phyloP scores from a whole-genome alignment of 2,113 vertebrate species.

The Gorsachius goisagi region DNA sequence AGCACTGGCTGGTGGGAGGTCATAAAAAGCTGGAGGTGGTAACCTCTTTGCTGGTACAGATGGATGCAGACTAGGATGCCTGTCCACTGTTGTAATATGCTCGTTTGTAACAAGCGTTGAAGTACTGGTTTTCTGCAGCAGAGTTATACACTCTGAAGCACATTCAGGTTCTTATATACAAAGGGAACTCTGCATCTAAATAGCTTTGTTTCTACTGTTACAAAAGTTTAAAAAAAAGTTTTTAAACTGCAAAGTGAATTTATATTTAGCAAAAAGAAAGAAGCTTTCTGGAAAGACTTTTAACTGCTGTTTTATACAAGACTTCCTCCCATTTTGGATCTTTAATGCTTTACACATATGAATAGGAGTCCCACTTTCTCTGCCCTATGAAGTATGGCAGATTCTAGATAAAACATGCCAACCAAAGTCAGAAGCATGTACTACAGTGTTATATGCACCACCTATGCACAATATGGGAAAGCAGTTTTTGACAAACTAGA shows the following conservation, averaged over 20 bases:
- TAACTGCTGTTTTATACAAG: neutral
- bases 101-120: neutral
- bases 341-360: neutral
- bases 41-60: neutral
- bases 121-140: neutral
- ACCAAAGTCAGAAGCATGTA: neutral
- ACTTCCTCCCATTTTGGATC: neutral
- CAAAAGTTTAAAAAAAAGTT: neutral
- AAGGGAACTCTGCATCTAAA: neutral
- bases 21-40: conserved; percentile 5
- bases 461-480: conserved; percentile 14
- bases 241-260: neutral
- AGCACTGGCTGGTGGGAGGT: neutral
- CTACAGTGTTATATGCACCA: neutral
- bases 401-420: conserved; percentile 26
- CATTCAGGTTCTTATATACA: neutral
- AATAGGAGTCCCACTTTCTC: conserved; percentile 2
- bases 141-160: neutral
- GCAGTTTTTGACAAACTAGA: neutral
- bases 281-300: neutral
- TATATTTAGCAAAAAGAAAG: neutral
- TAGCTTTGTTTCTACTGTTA: neutral
- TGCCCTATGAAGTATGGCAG: neutral
- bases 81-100: neutral
- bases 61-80: neutral